Base-by-base conservation (phyloP, 2,797 vertebrate genomes). In the Toxotes lorentzi region DNA sequence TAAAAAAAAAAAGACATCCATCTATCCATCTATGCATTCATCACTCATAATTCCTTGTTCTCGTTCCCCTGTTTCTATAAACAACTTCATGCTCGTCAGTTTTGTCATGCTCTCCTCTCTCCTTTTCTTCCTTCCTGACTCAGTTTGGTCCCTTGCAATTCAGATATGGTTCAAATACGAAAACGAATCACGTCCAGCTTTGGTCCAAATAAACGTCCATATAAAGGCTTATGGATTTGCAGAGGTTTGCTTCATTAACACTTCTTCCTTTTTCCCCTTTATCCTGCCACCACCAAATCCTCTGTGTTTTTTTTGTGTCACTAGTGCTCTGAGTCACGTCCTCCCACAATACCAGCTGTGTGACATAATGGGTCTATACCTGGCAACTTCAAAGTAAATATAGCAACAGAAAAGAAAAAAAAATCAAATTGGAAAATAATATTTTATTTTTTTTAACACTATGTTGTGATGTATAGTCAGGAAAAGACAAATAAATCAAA, bases 1-100 rank as follows among this genome's bases (percentile, higher is more conserved):
- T 71, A 61, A 63, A 73, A 82, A 73, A 82, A 73, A 82, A 66
- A 78, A 58, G 8, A 54, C 6, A 74, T 69, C 38, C 35, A 60
- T 78, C 38, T 51, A 48, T 76, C 57, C 40, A 51, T 64, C 43
- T 35, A 75, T 35, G 30, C 21, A 70, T 75, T 62, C 19, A 48
- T 69, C 35, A 43, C 45, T 59, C 63, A 78, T 71, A n/a, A 47
- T 17, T 35, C 32, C 40, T 23, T 72, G 51, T 53, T 82, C 30
- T 72, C 14, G 59, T 32, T 30, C 17, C 38, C 12, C 14, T 58
- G 38, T 64, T 59, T 61, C 61, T 63, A 68, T 51, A 69, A 76
- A 79, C 21, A 5, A 58, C 8, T 67, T 51, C 19, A 54, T 73
- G 38, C 48, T 71, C 1, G 41, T 65, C 54, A 45, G 17, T 66